Evolutionary conservation across 2,888 invertebrate genomes (phyloP), one percentile per base, ranked within the genome.

Genomic region (Stegana nigrithorax): DNA sequence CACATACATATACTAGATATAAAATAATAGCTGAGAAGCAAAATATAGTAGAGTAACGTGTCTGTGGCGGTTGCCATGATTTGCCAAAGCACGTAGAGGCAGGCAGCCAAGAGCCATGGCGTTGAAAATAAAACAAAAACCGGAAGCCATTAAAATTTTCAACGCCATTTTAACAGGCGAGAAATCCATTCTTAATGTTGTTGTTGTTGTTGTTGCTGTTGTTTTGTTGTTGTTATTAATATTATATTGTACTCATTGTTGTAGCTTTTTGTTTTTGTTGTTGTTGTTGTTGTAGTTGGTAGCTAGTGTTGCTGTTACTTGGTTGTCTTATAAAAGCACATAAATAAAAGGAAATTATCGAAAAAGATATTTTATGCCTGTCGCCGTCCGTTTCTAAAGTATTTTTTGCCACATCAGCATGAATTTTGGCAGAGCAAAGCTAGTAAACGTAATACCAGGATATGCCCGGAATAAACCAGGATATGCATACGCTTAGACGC

Each of bases 301-400:
- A 42, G 44, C n/a, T 17, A 5, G 51, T 2, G 19, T n/a, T 10
- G n/a, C 32, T 32, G 32, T n/a, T 39, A 8, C 39, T n/a, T n/a
- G n/a, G 12, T 42, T 50, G 50, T 53, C 59, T 64, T 64, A 26
- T 36, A 27, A 25, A 63, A 68, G 64, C 66, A 67, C 77, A 67
- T 76, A 73, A 74, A 70, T 74, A 74, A 75, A 62, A 60, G 65
- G 63, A 71, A 75, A 71, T 78, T 73, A 75, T 75, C 74, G 78
- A 75, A 70, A 55, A 32, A 55, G 19, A 55, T 55, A 55, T 32
- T 32, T 36, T 55, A 32, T 32, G 32, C n/a, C 14, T 23, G 53
- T 36, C 23, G 26, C 19, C 19, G 45, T 45, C 23, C 14, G 36
- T 21, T 67, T 60, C 62, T 60, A 70, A 69, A 70, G 63, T 67